These are phyloP conservation scores for Orchestia grillus DNA, from an alignment of 1,140 invertebrate genomes.

Conservation along the genomic window DNA sequence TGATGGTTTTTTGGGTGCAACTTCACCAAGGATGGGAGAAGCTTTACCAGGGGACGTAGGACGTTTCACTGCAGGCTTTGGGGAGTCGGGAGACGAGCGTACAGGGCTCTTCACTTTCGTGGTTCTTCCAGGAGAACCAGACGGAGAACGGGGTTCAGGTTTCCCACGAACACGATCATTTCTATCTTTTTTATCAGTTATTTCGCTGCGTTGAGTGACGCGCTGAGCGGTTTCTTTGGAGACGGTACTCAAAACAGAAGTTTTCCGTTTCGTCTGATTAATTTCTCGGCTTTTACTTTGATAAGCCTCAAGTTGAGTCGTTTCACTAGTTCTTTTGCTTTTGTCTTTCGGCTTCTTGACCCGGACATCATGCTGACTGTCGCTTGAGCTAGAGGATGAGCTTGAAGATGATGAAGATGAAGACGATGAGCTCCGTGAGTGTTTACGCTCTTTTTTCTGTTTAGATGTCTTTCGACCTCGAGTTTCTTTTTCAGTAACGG, in stretches of 20 bases:
- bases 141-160: not conserved
- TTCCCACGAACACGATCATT: not conserved
- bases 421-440: not conserved
- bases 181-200: not conserved
- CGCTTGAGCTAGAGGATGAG: constrained; percentile 6
- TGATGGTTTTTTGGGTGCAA: not conserved
- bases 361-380: not conserved
- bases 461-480: not conserved
- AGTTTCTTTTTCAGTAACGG: constrained; percentile 15
- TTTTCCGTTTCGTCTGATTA: not conserved
- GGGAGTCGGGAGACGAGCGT: not conserved
- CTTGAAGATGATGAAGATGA: constrained; percentile 9
- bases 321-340: not conserved
- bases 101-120: constrained; percentile 3
- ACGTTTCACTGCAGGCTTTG: not conserved
- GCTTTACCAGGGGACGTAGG: not conserved
- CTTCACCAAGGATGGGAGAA: not conserved
- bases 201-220: not conserved
- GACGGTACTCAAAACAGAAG: not conserved
- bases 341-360: not conserved
- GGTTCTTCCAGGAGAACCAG: constrained; percentile 7
- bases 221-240: not conserved
- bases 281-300: not conserved
- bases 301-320: not conserved
- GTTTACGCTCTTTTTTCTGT: not conserved